Evolutionary conservation across 2,797 vertebrate species (phyloP).

Genomic region (Discoglossus pictus): DNA sequence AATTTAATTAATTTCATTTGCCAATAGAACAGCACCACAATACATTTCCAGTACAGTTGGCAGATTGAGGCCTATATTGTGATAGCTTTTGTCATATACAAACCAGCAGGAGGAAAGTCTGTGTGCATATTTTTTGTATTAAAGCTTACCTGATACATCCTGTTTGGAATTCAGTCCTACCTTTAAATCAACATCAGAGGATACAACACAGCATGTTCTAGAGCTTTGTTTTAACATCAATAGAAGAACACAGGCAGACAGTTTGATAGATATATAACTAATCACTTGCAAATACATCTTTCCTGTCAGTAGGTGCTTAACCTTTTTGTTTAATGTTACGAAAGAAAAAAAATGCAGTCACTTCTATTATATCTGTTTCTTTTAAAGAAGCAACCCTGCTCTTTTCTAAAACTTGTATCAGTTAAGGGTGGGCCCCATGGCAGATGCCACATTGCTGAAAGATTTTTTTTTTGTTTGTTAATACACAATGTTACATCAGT

Average conservation of each 20-base stretch:
- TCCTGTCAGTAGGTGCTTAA: conserved; percentile 77
- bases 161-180: conserved; percentile 76
- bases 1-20: not conserved
- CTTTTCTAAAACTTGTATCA: not conserved
- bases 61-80: conserved; percentile 69
- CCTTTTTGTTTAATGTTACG: conserved; percentile 77
- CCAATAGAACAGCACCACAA: conserved; percentile 55
- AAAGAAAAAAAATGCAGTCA: conserved; percentile 60
- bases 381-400: conserved; percentile 27
- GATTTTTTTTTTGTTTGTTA: no score
- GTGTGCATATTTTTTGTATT: conserved; percentile 60
- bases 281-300: conserved; percentile 83
- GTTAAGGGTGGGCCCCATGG: not conserved
- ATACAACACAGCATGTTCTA: conserved; percentile 74
- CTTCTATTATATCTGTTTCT: conserved; percentile 59
- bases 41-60: conserved; percentile 67
- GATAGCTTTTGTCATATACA: conserved; percentile 66
- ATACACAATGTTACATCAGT: no score
- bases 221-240: conserved; percentile 82
- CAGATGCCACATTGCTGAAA: not conserved
- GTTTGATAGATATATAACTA: conserved; percentile 77
- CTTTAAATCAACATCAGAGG: conserved; percentile 81
- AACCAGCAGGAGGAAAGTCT: conserved; percentile 71
- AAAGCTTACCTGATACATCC: conserved; percentile 67
- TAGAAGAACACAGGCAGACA: conserved; percentile 71